Base-by-base conservation (phyloP, 2,888 invertebrate genomes). In the Pyrocoelia pectoralis region DNA sequence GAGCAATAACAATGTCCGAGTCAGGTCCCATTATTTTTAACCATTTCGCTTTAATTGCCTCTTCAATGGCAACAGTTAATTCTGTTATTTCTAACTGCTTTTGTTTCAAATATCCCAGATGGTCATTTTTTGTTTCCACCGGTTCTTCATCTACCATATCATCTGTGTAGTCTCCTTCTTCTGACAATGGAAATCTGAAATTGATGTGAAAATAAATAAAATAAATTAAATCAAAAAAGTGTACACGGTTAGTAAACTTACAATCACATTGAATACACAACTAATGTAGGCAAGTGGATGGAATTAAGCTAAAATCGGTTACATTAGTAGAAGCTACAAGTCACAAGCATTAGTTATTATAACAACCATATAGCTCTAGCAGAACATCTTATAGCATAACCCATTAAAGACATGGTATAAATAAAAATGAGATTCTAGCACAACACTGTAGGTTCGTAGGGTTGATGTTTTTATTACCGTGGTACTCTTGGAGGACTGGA, bases 11-110 rank as follows among this genome's bases (percentile, higher is more conserved):
- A 74, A 94, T 91, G 77, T 92, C 90, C 56, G 88, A 88, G 69
- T 92, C 91, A 1, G 87, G 83, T 6, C 92, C 93, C 68, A 97
- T 86, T 70, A 95, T 89, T 71, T 91, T 89, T 70, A 90, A 89
- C 91, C 94, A 94, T 79, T 93, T 94, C 62, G 89, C 86, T 77
- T 88, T 88, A 64, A 96, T 91, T 15, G 91, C 89, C 33, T 91
- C 89, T 70, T 93, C 91, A 68, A 90, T 88, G 64, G 93, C 88
- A n/a, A 89, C 83, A 1, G 88, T 87, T 57, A 93, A 64, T 50
- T 74, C 73, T 17, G 60, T 61, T 38, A 60, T 60, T 54, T 65
- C 61, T 38, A 54, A 66, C 17, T 58, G 60, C 46, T 70, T 73
- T 68, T 76, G 76, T 57, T 72, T 72, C 60, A 77, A 74, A 55